A percentile compares a stretch with the other conserved stretches of the same genome.
These are phyloP conservation scores for Mirounga angustirostris DNA, from an alignment of 2,113 vertebrate genomes.

Conservation along the genomic window DNA sequence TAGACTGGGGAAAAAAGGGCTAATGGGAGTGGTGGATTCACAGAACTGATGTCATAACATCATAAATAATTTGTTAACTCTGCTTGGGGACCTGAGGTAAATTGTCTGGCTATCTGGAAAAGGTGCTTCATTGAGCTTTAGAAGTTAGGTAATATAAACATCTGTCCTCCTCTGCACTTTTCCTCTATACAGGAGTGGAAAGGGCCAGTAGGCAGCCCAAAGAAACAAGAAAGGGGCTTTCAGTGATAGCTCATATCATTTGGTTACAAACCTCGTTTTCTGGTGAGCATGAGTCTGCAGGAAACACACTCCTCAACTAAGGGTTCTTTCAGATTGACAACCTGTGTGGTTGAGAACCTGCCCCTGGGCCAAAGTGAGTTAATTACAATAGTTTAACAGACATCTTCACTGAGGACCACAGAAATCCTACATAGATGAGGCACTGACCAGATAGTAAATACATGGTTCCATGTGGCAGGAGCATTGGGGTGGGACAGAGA, in stretches of 20 bases:
- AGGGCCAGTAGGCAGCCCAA: background rate
- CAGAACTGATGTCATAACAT: background rate
- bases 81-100: background rate
- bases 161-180: background rate
- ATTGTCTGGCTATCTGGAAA: background rate
- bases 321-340: background rate
- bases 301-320: background rate
- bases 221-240: background rate
- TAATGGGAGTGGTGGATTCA: rapidly evolving
- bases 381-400: background rate
- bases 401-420: background rate
- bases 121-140: conserved; percentile 21
- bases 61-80: background rate
- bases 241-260: background rate
- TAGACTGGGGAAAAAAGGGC: background rate
- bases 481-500: background rate
- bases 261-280: background rate
- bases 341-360: background rate
- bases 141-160: conserved; percentile 9
- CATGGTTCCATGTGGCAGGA: background rate
- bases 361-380: background rate
- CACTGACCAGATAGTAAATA: background rate
- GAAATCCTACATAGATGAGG: background rate
- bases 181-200: background rate
- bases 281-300: background rate